phyloP scores from a whole-genome alignment of 1,140 invertebrate genomes.

The Drosophila lacertosa region DNA sequence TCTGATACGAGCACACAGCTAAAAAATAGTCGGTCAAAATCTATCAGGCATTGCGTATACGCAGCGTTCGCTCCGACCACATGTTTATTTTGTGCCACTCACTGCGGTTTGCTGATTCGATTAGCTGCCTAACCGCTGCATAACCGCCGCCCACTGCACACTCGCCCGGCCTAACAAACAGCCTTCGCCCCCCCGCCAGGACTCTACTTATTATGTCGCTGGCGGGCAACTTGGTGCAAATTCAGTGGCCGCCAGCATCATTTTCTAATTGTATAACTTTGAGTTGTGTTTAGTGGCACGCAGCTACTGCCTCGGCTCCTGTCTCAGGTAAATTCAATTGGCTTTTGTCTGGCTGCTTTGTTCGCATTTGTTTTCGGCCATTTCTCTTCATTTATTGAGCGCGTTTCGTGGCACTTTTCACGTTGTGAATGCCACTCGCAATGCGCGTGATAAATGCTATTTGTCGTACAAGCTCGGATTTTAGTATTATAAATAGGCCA shows the following conservation, averaged over 20 bases:
- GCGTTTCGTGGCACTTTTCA: slow-evolving; percentile 15
- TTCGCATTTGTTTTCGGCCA: slow-evolving; percentile 1
- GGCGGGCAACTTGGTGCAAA: slow-evolving; percentile 8
- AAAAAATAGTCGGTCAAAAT: slow-evolving; percentile 20
- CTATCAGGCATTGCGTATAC: slow-evolving; percentile 7
- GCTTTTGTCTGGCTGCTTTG: slow-evolving; percentile 21
- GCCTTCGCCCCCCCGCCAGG: neutral
- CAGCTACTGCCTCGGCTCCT: neutral
- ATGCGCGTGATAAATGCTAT: slow-evolving; percentile 32
- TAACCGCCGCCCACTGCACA: neutral
- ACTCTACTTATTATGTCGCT: neutral
- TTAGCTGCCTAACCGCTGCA: slow-evolving; percentile 42
- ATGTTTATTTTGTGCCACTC: slow-evolving; percentile 26
- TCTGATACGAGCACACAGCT: neutral
- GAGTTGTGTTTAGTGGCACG: slow-evolving; percentile 3
- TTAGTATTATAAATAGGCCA: neutral
- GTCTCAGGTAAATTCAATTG: slow-evolving; percentile 13
- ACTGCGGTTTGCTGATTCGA: slow-evolving; percentile 41
- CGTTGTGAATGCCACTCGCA: neutral
- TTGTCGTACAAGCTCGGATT: neutral
- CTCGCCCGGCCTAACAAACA: neutral
- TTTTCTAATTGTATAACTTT: slow-evolving; percentile 32
- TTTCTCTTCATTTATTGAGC: slow-evolving; percentile 5
- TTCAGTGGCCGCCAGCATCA: slow-evolving; percentile 15
- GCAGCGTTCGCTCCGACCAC: slow-evolving; percentile 4